A percentile compares a stretch with the other conserved stretches of the same genome.
phyloP scores from a whole-genome alignment of 2,888 invertebrate genomes.

The Lithophane leautieri region DNA sequence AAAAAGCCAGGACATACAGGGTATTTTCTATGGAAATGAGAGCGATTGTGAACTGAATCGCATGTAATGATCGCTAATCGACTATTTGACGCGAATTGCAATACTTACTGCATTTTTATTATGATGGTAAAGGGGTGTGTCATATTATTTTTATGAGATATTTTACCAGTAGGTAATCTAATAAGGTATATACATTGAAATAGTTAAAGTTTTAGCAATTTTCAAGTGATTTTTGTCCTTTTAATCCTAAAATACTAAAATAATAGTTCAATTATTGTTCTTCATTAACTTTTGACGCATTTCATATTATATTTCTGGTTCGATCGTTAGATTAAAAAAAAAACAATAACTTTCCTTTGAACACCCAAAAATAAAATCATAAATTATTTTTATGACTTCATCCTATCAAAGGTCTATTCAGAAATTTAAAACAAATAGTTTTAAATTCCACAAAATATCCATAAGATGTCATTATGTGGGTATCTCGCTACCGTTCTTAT shows the following conservation, averaged over 20 bases:
- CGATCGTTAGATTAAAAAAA: neutral
- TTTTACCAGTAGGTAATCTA: neutral
- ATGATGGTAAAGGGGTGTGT: neutral
- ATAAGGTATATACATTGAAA: neutral
- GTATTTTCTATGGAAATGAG: constrained; percentile 68
- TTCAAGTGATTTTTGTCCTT: neutral
- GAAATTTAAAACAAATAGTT: constrained; percentile 55
- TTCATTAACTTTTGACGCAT: neutral
- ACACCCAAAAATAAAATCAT: constrained; percentile 24
- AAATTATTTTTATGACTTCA: constrained; percentile 60
- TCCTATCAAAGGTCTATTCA: constrained; percentile 44
- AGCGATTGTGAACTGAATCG: constrained; percentile 62
- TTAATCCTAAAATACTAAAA: neutral
- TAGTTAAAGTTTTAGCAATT: neutral
- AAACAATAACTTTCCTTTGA: neutral
- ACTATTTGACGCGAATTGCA: constrained; percentile 65
- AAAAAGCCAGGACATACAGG: constrained; percentile 54
- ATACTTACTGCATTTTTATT: constrained; percentile 37
- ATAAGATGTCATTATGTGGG: constrained; percentile 50
- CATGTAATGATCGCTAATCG: constrained; percentile 68
- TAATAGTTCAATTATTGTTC: neutral
- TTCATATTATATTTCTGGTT: neutral
- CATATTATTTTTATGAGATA: neutral
- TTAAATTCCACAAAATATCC: constrained; percentile 50
- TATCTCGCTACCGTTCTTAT: constrained; percentile 73